Percentiles rank a stretch among this genome's conserved stretches.
Evolutionary conservation across 2,888 invertebrate genomes (phyloP).

Genomic region (Coleophora deauratella): DNA sequence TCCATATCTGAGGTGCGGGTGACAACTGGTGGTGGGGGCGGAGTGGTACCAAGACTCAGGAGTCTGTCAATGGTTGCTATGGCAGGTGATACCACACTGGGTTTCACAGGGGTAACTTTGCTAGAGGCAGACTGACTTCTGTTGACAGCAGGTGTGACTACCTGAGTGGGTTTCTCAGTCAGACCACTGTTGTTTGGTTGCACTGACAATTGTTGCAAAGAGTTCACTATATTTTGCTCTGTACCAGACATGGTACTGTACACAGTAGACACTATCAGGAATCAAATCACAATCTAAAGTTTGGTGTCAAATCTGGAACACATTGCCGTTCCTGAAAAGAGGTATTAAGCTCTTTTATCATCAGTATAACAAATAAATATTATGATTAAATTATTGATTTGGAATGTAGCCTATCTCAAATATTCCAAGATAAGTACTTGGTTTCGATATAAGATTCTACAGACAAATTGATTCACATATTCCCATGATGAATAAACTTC

Average conservation of each 20-base stretch:
- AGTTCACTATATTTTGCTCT: constrained; percentile 68
- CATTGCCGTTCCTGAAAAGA: constrained; percentile 49
- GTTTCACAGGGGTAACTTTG: constrained; percentile 54
- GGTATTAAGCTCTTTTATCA: too few relatives aligned
- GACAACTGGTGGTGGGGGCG: constrained; percentile 61
- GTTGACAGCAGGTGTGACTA: constrained; percentile 67
- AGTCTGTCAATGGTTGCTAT: constrained; percentile 69
- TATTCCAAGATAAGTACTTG: too few relatives aligned
- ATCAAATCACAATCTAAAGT: constrained; percentile 34
- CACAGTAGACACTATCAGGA: constrained; percentile 27
- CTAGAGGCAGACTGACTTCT: constrained; percentile 48
- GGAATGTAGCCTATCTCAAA: too few relatives aligned
- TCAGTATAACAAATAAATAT: too few relatives aligned
- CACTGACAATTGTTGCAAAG: constrained; percentile 68
- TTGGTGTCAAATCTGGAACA: constrained; percentile 34
- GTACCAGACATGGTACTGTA: constrained; percentile 71
- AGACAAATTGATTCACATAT: too few relatives aligned
- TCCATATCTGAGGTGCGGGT: constrained; percentile 64
- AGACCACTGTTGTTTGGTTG: constrained; percentile 60
- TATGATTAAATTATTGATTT: too few relatives aligned
- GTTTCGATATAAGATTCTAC: too few relatives aligned
- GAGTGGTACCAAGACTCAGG: constrained; percentile 57
- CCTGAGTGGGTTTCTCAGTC: constrained; percentile 67
- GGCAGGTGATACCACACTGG: constrained; percentile 58
- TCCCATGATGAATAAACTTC: too few relatives aligned